These are phyloP conservation scores for Musca domestica DNA, from an alignment of 1,140 invertebrate genomes.

Conservation along the genomic window DNA sequence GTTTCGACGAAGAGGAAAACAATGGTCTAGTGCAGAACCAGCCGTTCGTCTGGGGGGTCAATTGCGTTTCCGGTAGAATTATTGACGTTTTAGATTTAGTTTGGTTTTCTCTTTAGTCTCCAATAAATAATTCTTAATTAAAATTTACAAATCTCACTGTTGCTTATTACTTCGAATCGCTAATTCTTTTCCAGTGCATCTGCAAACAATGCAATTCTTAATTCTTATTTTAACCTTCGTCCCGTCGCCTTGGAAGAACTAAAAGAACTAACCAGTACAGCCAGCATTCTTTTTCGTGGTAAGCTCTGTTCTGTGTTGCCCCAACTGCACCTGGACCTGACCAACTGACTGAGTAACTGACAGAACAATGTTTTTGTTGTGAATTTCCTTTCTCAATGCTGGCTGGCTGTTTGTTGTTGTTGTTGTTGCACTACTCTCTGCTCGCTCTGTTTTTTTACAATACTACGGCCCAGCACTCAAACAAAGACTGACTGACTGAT, in stretches of 20 bases:
- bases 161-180: not conserved
- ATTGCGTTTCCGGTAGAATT: not conserved
- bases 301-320: not conserved
- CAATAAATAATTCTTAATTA: not conserved
- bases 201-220: slow-evolving; percentile 7
- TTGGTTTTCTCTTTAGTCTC: not conserved
- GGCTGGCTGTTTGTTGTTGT: no score
- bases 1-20: no score
- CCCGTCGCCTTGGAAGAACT: slow-evolving; percentile 4
- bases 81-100: not conserved
- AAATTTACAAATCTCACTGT: not conserved
- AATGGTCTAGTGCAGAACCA: no score
- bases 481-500: no score
- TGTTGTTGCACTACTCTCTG: no score
- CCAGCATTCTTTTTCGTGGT: slow-evolving; percentile 12
- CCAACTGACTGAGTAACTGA: not conserved
- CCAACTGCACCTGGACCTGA: slow-evolving; percentile 7
- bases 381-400: no score
- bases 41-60: no score
- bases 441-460: no score
- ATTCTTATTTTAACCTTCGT: not conserved
- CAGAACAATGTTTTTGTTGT: no score
- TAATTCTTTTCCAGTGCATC: not conserved
- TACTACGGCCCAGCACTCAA: no score
- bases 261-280: slow-evolving; percentile 15